Conservation (phyloP, 2,113 vertebrate genomes). For the Fregetta grallaria region DNA sequence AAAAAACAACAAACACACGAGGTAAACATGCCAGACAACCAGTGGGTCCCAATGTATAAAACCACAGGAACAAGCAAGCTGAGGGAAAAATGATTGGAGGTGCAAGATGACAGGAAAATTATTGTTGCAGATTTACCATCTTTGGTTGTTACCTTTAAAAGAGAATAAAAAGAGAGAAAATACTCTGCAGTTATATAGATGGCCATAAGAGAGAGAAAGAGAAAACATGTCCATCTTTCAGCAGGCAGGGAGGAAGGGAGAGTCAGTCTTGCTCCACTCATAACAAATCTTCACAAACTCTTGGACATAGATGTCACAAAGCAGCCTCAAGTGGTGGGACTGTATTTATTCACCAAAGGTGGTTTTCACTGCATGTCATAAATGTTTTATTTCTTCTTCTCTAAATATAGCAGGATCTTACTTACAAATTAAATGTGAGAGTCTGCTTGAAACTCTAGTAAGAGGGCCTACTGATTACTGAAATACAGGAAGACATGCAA, state of each 20-base stretch:
- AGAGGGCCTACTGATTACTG: background rate
- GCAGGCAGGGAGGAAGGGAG: background rate
- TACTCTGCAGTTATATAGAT: background rate
- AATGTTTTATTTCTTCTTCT: background rate
- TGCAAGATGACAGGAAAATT: background rate
- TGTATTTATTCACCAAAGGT: background rate
- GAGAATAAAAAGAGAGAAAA: background rate
- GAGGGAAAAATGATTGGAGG: background rate
- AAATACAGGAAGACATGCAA: background rate
- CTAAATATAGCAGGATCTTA: background rate
- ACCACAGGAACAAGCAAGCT: background rate
- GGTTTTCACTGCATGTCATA: background rate
- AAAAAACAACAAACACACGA: background rate
- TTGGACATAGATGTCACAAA: background rate
- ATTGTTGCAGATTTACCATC: background rate
- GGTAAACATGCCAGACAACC: background rate
- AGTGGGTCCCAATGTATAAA: background rate
- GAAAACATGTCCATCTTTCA: background rate
- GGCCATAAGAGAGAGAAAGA: background rate
- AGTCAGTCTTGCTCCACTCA: background rate
- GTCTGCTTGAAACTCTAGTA: background rate
- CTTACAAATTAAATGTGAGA: background rate
- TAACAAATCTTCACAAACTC: background rate
- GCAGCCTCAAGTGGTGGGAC: background rate
- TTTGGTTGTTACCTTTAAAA: background rate